Conservation (phyloP, 2,888 invertebrate genomes). For the Craniophora ligustri region DNA sequence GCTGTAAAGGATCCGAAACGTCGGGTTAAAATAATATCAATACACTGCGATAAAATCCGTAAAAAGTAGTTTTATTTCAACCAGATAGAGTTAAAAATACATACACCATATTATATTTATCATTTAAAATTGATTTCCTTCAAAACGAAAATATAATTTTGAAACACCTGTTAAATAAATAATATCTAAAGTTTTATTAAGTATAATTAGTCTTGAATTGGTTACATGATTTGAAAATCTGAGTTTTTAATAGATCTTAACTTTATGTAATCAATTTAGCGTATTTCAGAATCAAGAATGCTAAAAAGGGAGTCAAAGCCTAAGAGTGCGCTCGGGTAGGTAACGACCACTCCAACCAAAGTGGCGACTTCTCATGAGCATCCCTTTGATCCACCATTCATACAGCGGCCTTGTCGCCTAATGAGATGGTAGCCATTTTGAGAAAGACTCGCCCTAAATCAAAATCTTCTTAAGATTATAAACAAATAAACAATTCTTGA, state of each 20-base stretch:
- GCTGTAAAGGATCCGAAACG: too few species aligned
- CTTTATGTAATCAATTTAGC: slow-evolving; percentile 56
- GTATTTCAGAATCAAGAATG: slow-evolving; percentile 65
- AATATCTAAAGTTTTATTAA: too few species aligned
- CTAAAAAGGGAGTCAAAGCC: slow-evolving; percentile 70
- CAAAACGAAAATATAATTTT: too few species aligned
- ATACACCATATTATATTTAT: too few species aligned
- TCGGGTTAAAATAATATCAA: too few species aligned
- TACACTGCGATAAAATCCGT: too few species aligned
- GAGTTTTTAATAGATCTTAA: slow-evolving; percentile 37
- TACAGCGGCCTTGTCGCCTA: slow-evolving; percentile 68
- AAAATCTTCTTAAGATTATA: slow-evolving; percentile 46
- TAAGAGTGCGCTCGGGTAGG: slow-evolving; percentile 65
- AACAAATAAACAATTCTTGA: slow-evolving; percentile 25
- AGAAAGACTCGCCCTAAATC: slow-evolving; percentile 45
- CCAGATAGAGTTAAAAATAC: too few species aligned
- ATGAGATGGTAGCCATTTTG: slow-evolving; percentile 72
- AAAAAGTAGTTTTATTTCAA: too few species aligned
- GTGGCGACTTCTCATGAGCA: slow-evolving; percentile 77
- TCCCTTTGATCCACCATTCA: slow-evolving; percentile 82
- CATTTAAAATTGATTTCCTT: too few species aligned
- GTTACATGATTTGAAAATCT: slow-evolving; percentile 8
- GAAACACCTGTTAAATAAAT: too few species aligned
- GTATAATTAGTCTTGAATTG: too few species aligned
- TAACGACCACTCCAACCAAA: slow-evolving; percentile 73